Percentiles rank a stretch among this genome's conserved stretches.
Evolutionary conservation across 2,113 vertebrate species (phyloP).

Genomic region (Nibea coibor): DNA sequence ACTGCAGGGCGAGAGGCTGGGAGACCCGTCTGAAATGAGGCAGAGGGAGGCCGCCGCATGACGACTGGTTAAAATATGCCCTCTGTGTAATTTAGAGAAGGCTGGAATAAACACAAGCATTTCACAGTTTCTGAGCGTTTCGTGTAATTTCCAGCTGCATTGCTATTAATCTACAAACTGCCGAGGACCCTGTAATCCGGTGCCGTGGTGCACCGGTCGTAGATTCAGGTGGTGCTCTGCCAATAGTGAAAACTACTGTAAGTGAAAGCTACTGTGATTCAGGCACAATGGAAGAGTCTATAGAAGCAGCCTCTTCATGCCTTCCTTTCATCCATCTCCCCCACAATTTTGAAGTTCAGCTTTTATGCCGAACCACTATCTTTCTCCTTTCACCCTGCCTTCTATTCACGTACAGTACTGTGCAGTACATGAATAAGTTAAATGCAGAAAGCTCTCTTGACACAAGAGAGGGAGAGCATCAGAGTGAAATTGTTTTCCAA

Average conservation of each 20-base stretch:
- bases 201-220: conserved; percentile 16
- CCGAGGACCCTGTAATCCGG: conserved; percentile 31
- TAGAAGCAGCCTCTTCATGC: conserved; percentile 59
- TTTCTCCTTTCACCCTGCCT: conserved; percentile 63
- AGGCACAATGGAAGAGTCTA: conserved; percentile 48
- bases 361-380: conserved; percentile 70
- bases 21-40: conserved; percentile 53
- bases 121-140: conserved; percentile 54
- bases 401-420: conserved; percentile 66
- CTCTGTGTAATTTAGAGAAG: conserved; percentile 24
- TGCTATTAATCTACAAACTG: conserved; percentile 37
- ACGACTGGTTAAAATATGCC: conserved; percentile 41
- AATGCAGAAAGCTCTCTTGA: conserved; percentile 75
- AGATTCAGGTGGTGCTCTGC: conserved; percentile 57
- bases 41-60: conserved; percentile 22
- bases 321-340: conserved; percentile 57
- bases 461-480: conserved; percentile 62
- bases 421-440: conserved; percentile 83
- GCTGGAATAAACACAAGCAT: conserved; percentile 44
- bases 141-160: conserved; percentile 21
- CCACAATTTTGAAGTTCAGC: conserved; percentile 69
- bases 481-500: conserved; percentile 73
- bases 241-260: conserved; percentile 40
- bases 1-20: conserved; percentile 46
- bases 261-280: conserved; percentile 57